Conservation (phyloP, 2,113 vertebrate genomes). For the Pachyramphus minor region DNA sequence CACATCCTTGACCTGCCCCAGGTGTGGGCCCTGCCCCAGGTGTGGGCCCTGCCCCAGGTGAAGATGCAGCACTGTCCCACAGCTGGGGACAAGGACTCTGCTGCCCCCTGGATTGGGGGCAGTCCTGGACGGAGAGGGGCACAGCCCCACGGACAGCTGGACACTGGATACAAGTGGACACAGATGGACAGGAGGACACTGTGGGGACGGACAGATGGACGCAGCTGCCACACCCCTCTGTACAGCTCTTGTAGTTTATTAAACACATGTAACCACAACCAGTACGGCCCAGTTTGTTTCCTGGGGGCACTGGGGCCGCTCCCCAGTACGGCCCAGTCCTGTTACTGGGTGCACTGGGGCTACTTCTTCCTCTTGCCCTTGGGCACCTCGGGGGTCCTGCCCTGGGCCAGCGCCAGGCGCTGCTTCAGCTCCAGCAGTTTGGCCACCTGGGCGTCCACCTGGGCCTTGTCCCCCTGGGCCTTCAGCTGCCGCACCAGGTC, state of each 20-base stretch:
- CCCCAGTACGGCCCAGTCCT: fast-evolving
- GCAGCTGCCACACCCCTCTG: fast-evolving
- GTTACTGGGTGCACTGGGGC: fast-evolving
- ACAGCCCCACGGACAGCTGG: background rate
- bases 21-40: too few species aligned
- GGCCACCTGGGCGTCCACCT: slow-evolving; percentile 74
- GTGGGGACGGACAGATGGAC: background rate
- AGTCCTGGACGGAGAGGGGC: background rate
- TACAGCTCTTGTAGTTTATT: background rate
- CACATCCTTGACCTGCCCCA: too few species aligned
- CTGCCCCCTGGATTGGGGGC: background rate
- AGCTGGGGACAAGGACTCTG: background rate
- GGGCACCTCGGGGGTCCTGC: slow-evolving; percentile 70
- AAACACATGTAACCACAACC: fast-evolving
- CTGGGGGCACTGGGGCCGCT: background rate
- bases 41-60: too few species aligned
- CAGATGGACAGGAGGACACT: too few species aligned
- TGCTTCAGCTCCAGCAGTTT: slow-evolving; percentile 87
- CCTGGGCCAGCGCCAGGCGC: slow-evolving; percentile 79
- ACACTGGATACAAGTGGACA: background rate
- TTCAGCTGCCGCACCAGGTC: slow-evolving; percentile 83
- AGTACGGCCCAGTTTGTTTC: background rate
- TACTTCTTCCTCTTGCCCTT: slow-evolving; percentile 85
- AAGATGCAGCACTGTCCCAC: too few species aligned
- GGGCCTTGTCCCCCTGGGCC: slow-evolving; percentile 82